phyloP scores from a whole-genome alignment of 2,888 invertebrate genomes.

The Acrobasis suavella region DNA sequence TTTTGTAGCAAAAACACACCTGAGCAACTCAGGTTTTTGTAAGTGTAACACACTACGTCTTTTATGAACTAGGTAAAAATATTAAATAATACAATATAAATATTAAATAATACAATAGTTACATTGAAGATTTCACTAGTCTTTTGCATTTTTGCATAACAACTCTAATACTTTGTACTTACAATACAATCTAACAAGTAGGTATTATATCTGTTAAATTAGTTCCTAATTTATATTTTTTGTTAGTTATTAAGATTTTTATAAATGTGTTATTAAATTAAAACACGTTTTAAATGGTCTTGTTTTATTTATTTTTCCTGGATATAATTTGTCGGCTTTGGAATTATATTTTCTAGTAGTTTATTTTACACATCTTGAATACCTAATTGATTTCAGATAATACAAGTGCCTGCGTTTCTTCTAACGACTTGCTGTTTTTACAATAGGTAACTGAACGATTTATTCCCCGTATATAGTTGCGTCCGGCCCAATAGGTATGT shows the following conservation, averaged over 20 bases:
- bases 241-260: constrained; percentile 2
- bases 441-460: too few species aligned
- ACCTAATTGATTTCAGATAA: too few species aligned
- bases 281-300: constrained; percentile 7
- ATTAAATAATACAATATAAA: background rate
- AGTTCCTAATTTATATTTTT: constrained; percentile 11
- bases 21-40: too few species aligned
- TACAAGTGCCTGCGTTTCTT: too few species aligned
- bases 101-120: background rate
- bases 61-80: too few species aligned
- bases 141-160: constrained; percentile 31
- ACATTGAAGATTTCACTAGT: constrained; percentile 29
- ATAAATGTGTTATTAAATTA: constrained; percentile 10
- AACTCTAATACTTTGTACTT: constrained; percentile 24
- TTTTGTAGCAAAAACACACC: too few species aligned
- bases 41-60: too few species aligned
- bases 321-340: constrained; percentile 10
- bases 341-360: background rate
- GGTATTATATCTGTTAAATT: background rate
- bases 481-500: too few species aligned
- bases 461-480: too few species aligned
- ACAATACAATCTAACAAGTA: background rate
- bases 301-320: constrained; percentile 3
- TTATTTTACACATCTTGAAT: constrained; percentile 8
- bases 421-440: too few species aligned